Evolutionary conservation across 2,113 vertebrate species (phyloP).

Genomic region (Thymallus thymallus): DNA sequence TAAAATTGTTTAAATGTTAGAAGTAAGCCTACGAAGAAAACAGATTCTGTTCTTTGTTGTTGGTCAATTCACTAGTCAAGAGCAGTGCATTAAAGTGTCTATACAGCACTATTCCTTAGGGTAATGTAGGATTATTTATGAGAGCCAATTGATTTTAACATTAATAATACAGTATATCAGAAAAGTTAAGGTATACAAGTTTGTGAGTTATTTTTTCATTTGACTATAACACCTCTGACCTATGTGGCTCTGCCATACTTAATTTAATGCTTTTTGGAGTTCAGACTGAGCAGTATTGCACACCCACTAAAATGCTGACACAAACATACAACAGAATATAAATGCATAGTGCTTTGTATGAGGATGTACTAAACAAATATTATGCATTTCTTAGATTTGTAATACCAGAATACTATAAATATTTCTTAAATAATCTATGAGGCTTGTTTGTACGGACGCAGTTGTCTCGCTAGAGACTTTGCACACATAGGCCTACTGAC

Average conservation of each 20-base stretch:
- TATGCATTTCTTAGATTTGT: too few relatives aligned
- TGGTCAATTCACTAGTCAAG: not conserved
- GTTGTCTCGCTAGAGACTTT: not conserved
- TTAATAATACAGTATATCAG: conserved; percentile 17
- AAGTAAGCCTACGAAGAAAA: not conserved
- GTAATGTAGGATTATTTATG: conserved; percentile 13
- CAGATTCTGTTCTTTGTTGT: not conserved
- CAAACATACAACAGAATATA: not conserved
- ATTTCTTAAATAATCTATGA: not conserved
- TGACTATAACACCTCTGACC: not conserved
- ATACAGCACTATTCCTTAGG: not conserved
- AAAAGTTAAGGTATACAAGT: not conserved
- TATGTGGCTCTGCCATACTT: not conserved
- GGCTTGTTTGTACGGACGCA: not conserved
- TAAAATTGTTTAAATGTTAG: not conserved
- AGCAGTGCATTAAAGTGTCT: not conserved
- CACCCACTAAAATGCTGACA: too few relatives aligned
- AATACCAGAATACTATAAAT: not conserved
- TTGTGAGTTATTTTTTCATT: not conserved
- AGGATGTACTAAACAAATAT: not conserved
- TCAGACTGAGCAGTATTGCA: too few relatives aligned
- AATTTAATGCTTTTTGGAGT: not conserved
- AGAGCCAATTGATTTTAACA: conserved; percentile 8
- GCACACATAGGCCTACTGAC: not conserved
- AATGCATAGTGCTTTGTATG: not conserved